Conservation (phyloP, 2,113 vertebrate species). For the Rafetus swinhoei region DNA sequence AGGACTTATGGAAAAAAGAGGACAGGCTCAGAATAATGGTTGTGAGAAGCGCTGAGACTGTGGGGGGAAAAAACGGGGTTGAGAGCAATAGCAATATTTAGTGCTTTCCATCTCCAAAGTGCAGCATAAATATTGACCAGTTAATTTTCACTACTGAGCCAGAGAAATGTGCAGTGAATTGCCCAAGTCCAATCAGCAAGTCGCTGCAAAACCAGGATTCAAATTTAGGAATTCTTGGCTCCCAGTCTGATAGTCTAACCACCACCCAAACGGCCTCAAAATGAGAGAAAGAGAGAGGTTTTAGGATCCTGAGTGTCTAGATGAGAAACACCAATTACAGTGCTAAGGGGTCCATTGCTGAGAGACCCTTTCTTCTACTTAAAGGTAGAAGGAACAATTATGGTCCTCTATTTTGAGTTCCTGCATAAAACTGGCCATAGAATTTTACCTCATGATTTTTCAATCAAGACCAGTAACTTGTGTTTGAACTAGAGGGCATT, state of each 20-base stretch:
- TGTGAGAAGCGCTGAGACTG: not conserved
- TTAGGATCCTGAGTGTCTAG: not conserved
- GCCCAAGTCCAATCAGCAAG: conserved; percentile 36
- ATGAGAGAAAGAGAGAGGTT: not conserved
- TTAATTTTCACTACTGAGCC: conserved; percentile 58
- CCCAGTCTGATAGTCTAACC: not conserved
- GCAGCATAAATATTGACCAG: conserved; percentile 43
- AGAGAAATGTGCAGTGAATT: conserved; percentile 52
- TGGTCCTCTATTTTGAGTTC: accelerated
- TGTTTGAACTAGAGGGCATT: not conserved
- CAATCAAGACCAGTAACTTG: not conserved
- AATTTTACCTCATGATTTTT: not conserved
- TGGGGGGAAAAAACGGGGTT: not conserved
- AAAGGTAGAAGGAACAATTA: not conserved
- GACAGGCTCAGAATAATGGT: conserved; percentile 50
- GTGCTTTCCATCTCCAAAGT: conserved; percentile 36
- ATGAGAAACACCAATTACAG: accelerated
- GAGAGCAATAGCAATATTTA: conserved; percentile 9
- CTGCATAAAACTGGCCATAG: accelerated
- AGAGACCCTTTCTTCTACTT: not conserved
- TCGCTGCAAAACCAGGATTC: not conserved
- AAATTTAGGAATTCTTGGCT: conserved; percentile 10
- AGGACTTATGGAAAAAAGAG: not conserved
- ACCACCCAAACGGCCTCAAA: not conserved
- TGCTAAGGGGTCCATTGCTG: not conserved